Base-by-base conservation (phyloP, 2,888 invertebrate genomes). In the Theodoxus fluviatilis region DNA sequence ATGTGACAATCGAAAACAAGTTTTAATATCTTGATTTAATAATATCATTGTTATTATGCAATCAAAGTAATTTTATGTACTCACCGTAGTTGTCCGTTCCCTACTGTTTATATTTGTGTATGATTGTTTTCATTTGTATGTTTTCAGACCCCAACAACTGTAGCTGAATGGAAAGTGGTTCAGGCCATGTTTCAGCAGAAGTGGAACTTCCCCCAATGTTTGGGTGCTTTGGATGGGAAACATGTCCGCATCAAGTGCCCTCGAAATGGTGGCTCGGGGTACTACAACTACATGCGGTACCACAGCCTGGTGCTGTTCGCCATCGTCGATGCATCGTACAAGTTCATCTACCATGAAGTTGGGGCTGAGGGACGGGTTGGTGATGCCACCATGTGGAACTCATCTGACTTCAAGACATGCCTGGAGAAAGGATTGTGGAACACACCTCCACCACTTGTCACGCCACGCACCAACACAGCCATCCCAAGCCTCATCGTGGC, bases 221-320 rank as follows among this genome's bases (percentile, higher is more conserved):
- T 68, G 9, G 68, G 68, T 7, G 68, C 57, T 7, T 15, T 59
- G 28, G 68, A 68, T 59, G 68, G 68, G 2, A 68, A 57, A 37
- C 59, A 59, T 31, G 37, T 67, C 31, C 28, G 33, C 2, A 68
- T 68, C 28, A 18, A 59, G 28, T 28, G 33, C 18, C 68, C 68
- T 15, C 18, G 9, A 7, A 68, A 68, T 7, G 12, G 28, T n/a
- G 68, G 68, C 1, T 40, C 40, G 1, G 9, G 18, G 1, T 67
- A n/a, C 9, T 57, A 68, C 57, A 68, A 68, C 25, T 59, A 68
- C 31, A 4, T 25, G n/a, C 7, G 22, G 2, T 68, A 43, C 28
- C 33, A 59, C 43, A 59, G 33, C 25, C 40, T 43, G 6, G 68
- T 59, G 12, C 59, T 68, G 1, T 40, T 68, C n/a, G 59, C 68